Conservation (phyloP, 2,797 vertebrate genomes). For the Poeciliopsis turneri region DNA sequence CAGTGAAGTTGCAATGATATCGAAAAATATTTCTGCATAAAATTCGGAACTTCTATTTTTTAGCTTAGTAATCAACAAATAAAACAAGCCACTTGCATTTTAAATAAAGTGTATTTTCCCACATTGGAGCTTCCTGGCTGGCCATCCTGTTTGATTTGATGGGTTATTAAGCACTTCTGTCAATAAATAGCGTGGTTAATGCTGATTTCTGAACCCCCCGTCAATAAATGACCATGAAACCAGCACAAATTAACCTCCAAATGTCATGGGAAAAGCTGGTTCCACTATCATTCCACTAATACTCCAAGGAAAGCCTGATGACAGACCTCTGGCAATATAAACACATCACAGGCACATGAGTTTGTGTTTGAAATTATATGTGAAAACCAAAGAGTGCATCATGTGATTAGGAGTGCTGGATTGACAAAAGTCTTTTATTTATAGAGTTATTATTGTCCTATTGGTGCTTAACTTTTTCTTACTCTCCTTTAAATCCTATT, state of each 20-base stretch:
- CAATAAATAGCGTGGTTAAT: conserved; percentile 85
- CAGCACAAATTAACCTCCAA: conserved; percentile 85
- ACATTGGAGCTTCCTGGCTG: conserved; percentile 49
- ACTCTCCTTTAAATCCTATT: not conserved
- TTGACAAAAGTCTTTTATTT: not conserved
- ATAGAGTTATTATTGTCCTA: not conserved
- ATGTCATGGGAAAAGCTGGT: conserved; percentile 82
- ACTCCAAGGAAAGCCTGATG: conserved; percentile 50
- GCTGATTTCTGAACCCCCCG: conserved; percentile 79
- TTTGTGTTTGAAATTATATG: conserved; percentile 11
- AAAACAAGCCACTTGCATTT: conserved; percentile 10
- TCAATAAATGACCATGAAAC: conserved; percentile 85
- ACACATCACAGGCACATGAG: conserved; percentile 4
- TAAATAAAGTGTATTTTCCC: conserved; percentile 23
- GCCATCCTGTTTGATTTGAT: conserved; percentile 78
- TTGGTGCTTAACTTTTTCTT: not conserved
- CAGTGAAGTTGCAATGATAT: not conserved
- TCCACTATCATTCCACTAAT: conserved; percentile 71
- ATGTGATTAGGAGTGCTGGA: not conserved
- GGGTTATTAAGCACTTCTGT: conserved; percentile 85
- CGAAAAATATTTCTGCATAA: conserved; percentile 38
- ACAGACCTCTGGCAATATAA: conserved; percentile 16
- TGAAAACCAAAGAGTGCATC: not conserved
- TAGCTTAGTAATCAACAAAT: conserved; percentile 11
- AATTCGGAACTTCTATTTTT: conserved; percentile 11